Conservation (phyloP, 2,797 vertebrate species). For the Sternotherus odoratus region DNA sequence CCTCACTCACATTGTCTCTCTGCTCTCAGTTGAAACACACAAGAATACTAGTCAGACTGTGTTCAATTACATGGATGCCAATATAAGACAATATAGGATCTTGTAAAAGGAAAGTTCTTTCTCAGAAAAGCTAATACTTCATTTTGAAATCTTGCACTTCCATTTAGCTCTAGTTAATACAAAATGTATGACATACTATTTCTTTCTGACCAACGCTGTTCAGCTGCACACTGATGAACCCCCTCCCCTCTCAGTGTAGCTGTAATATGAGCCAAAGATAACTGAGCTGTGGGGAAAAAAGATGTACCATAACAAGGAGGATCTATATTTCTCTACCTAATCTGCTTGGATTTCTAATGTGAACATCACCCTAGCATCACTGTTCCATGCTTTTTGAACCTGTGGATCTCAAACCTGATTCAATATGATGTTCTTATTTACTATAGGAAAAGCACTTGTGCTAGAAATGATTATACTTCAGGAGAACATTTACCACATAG, state of each 20-base stretch:
- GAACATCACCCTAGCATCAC: background rate
- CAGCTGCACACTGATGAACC: background rate
- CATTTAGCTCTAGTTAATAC: background rate
- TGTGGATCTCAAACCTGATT: background rate
- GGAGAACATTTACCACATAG: background rate
- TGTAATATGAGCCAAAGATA: background rate
- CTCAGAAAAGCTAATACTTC: background rate
- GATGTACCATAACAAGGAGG: background rate
- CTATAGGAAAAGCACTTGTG: background rate
- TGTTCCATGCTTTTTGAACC: background rate
- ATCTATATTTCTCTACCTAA: background rate
- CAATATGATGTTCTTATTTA: background rate
- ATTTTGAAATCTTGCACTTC: background rate
- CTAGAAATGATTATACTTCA: background rate
- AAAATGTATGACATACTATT: background rate
- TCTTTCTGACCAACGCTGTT: background rate
- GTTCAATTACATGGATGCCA: background rate
- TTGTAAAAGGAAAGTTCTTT: background rate
- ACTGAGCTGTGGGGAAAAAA: background rate
- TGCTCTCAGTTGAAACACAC: background rate
- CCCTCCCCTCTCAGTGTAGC: background rate
- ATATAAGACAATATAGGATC: background rate
- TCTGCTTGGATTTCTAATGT: background rate
- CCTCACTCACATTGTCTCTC: no score
- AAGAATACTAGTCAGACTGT: background rate